A percentile compares a stretch with the other conserved stretches of the same genome.
Conservation (phyloP, 2,797 vertebrate genomes). For the Phylloscopus collybita region DNA sequence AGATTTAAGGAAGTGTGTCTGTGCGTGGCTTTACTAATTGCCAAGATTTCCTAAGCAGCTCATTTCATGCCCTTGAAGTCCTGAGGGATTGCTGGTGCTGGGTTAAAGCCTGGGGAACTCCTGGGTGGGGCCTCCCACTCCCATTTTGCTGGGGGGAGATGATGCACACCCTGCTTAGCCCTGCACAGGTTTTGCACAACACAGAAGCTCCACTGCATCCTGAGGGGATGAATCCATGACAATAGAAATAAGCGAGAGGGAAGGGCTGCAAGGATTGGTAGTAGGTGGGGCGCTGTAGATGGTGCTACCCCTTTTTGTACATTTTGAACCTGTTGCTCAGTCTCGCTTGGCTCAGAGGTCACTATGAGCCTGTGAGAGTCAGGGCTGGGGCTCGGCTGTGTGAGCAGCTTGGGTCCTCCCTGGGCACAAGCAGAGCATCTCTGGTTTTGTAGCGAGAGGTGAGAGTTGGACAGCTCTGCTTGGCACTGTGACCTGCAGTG, state of each 20-base stretch:
- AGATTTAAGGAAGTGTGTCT: background rate
- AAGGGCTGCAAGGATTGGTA: background rate
- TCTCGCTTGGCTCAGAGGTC: background rate
- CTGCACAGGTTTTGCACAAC: background rate
- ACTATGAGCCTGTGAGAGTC: rapidly evolving
- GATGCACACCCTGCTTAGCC: background rate
- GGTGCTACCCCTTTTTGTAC: background rate
- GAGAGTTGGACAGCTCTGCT: background rate
- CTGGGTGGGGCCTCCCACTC: background rate
- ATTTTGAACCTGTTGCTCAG: background rate
- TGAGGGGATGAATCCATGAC: background rate
- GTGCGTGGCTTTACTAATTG: background rate
- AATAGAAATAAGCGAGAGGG: background rate
- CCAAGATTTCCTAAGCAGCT: background rate
- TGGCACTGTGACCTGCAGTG: background rate
- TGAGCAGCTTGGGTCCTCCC: background rate
- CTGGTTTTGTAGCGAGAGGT: background rate
- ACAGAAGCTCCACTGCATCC: background rate
- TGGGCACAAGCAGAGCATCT: background rate
- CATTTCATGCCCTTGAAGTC: background rate
- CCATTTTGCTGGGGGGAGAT: background rate
- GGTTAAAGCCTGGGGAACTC: background rate
- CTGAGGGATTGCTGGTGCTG: background rate
- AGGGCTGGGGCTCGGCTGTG: rapidly evolving
- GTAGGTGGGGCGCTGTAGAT: background rate